Evolutionary conservation across 2,797 vertebrate genomes (phyloP).

Genomic region (Gallirallus australis): DNA sequence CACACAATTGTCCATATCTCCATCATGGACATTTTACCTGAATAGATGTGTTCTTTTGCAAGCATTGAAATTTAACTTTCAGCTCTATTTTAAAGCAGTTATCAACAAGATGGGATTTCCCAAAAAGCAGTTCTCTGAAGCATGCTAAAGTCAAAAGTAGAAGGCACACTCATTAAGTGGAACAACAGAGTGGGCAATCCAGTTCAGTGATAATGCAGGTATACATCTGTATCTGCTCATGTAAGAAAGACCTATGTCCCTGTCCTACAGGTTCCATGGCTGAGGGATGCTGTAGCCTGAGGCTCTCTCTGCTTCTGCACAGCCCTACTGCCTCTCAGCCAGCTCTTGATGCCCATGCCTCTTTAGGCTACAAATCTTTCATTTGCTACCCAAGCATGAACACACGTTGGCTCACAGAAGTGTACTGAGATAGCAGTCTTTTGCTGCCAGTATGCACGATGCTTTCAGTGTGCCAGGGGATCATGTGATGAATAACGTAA

Average conservation of each 20-base stretch:
- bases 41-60: neutral
- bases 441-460: neutral
- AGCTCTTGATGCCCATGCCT: neutral
- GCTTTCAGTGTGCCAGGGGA: conserved; percentile 2
- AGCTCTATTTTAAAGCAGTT: neutral
- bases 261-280: neutral
- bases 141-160: neutral
- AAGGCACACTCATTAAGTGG: neutral
- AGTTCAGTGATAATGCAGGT: neutral
- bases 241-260: rapidly evolving
- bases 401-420: neutral
- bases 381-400: neutral
- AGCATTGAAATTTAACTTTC: neutral
- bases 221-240: neutral
- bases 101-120: neutral
- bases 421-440: neutral
- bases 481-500: neutral
- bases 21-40: neutral
- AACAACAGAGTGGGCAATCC: neutral
- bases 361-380: neutral
- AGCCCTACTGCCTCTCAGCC: neutral
- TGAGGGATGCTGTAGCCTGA: neutral
- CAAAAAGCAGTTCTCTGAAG: neutral
- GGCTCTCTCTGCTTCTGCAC: neutral
- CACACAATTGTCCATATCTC: neutral